phyloP scores from a whole-genome alignment of 2,888 invertebrate genomes.

The Stegophylla sp. region DNA sequence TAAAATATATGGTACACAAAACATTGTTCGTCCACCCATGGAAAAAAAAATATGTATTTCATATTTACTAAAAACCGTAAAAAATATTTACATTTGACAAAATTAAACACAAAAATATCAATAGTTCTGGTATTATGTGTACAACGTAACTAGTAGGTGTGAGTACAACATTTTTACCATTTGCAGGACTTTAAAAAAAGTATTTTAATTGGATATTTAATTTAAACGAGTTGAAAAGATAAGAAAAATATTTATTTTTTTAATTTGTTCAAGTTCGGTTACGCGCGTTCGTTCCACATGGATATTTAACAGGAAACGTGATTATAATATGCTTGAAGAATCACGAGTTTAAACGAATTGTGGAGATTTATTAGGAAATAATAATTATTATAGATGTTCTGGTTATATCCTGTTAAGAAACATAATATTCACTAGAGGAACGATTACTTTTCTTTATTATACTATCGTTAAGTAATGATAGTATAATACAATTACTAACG shows the following conservation, averaged over 20 bases:
- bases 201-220: too few relatives aligned
- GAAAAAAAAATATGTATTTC: not conserved
- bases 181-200: too few relatives aligned
- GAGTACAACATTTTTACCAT: too few relatives aligned
- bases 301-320: constrained; percentile 35
- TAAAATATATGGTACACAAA: constrained; percentile 15
- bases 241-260: not conserved
- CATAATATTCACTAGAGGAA: not conserved
- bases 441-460: too few relatives aligned
- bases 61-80: constrained; percentile 22
- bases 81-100: not conserved
- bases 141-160: too few relatives aligned
- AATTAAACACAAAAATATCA: too few relatives aligned
- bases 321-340: constrained; percentile 36
- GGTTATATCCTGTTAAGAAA: not conserved
- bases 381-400: constrained; percentile 1
- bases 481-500: not conserved
- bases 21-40: constrained; percentile 1
- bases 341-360: constrained; percentile 22
- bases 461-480: not conserved
- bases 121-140: too few relatives aligned
- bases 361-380: constrained; percentile 1
- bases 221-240: too few relatives aligned
- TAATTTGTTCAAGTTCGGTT: constrained; percentile 23
- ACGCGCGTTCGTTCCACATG: constrained; percentile 31